phyloP scores from a whole-genome alignment of 2,113 vertebrate species.

The Hucho hucho region DNA sequence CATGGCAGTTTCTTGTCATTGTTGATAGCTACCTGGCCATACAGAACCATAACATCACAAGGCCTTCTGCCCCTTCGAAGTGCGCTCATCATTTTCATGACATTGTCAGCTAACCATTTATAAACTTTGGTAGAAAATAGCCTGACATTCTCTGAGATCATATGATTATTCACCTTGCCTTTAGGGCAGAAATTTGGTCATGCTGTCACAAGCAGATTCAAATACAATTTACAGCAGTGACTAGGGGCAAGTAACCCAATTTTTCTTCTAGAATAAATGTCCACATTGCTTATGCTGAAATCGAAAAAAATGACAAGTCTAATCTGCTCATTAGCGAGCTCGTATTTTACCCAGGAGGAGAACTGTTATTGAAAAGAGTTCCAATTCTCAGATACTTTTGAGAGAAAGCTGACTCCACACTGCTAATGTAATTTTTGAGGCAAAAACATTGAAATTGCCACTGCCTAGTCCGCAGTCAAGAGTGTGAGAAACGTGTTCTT shows the following conservation, averaged over 20 bases:
- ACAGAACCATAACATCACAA: no score
- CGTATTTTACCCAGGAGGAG: conserved; percentile 31
- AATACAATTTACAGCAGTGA: conserved; percentile 8
- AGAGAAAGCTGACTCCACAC: conserved; percentile 17
- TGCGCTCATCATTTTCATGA: no score
- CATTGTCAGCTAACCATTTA: neutral
- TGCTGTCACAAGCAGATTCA: conserved; percentile 34
- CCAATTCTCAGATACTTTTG: neutral
- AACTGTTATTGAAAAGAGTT: conserved; percentile 26
- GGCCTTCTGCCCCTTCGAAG: no score
- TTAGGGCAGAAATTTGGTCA: conserved; percentile 9
- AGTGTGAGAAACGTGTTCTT: conserved; percentile 33
- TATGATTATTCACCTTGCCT: conserved; percentile 35
- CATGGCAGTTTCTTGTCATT: no score
- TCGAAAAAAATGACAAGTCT: conserved; percentile 52
- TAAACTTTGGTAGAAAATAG: conserved; percentile 3
- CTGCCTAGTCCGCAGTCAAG: conserved; percentile 4
- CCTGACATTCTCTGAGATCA: conserved; percentile 15
- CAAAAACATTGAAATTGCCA: neutral
- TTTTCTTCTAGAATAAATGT: conserved; percentile 29
- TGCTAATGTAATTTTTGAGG: conserved; percentile 27
- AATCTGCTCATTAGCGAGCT: conserved; percentile 32
- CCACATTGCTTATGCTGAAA: conserved; percentile 45
- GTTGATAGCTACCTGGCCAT: no score
- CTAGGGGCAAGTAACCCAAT: conserved; percentile 25